Base-by-base conservation (phyloP, 1,140 invertebrate species). In the Sipha flava region DNA sequence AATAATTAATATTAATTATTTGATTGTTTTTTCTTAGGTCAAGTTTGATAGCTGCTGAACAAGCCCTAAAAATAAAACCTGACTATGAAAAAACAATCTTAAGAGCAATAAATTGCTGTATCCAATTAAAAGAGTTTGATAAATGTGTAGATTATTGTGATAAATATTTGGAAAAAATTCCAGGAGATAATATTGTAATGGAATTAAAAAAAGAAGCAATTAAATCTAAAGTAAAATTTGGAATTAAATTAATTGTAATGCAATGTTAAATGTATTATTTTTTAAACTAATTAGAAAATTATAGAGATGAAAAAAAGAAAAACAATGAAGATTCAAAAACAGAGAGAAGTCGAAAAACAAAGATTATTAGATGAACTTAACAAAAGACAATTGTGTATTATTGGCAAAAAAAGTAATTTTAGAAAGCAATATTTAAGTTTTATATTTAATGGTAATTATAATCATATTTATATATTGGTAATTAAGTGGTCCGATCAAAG, bases 81-180 rank as follows among this genome's bases (percentile, higher is more conserved):
- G 86, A 91, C 82, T 94, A 98, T 86, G 84, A 86, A 5, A 98
- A 98, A 87, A 92, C 93, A 2, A 86, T 91, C 81, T 84, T 90
- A 16, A 89, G 94, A 85, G 92, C 92, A 45, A 92, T 92, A 0
- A 89, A 92, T 81, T 93, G 92, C 84, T 91, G 90, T 81, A 87
- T 90, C 54, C 84, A 92, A 82, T 84, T 93, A 73, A 88, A 89
- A 62, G 89, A 92, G 81, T 95, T 89, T 85, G 89, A 92, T 31
- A 87, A 92, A 80, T 93, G 91, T 82, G 87, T 94, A 14, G 85
- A 90, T 82, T 90, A 92, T 83, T 95, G 94, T 85, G 88, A 94
- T 83, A 87, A 89, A 83, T 86, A 92, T 70, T 84, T 94, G n/a
- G 84, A 88, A 81, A 82, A 84, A 47, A 85, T 89, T 81, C 84